These are phyloP conservation scores for Muraenolepis orangiensis DNA, from an alignment of 2,797 vertebrate species.

Conservation along the genomic window DNA sequence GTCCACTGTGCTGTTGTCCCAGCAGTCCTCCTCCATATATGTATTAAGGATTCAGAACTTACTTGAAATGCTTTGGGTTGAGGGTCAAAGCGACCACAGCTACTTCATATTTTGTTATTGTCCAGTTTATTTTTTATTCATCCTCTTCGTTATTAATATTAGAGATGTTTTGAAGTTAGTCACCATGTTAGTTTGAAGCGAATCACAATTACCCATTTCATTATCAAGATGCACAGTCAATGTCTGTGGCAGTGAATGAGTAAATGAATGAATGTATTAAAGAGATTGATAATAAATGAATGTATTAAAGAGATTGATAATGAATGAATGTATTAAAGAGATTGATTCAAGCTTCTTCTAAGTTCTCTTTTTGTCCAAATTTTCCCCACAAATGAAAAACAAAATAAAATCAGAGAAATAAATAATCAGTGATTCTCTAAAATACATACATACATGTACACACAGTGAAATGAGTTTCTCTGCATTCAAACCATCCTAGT, in stretches of 20 bases:
- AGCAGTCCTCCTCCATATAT: background rate
- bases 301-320: constrained; percentile 1
- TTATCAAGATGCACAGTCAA: background rate
- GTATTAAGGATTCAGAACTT: too few species aligned
- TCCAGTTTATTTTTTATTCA: too few species aligned
- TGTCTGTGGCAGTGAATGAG: background rate
- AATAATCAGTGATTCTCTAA: background rate
- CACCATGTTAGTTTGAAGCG: background rate
- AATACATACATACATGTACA: too few species aligned
- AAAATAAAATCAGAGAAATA: background rate
- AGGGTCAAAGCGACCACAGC: background rate
- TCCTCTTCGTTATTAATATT: background rate
- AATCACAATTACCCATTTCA: background rate
- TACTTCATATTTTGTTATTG: too few species aligned
- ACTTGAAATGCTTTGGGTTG: too few species aligned
- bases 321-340: too few species aligned
- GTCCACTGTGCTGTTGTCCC: background rate
- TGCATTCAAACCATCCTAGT: too few species aligned
- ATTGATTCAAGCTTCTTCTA: background rate
- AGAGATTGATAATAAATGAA: too few species aligned
- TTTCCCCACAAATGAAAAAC: background rate
- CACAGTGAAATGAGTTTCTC: too few species aligned
- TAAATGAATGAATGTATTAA: too few species aligned
- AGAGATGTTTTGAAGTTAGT: background rate
- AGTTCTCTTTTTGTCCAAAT: background rate